Evolutionary conservation across 2,888 invertebrate species (phyloP), one percentile per base, ranked within the genome.

Genomic region (Pherbina coryleti): DNA sequence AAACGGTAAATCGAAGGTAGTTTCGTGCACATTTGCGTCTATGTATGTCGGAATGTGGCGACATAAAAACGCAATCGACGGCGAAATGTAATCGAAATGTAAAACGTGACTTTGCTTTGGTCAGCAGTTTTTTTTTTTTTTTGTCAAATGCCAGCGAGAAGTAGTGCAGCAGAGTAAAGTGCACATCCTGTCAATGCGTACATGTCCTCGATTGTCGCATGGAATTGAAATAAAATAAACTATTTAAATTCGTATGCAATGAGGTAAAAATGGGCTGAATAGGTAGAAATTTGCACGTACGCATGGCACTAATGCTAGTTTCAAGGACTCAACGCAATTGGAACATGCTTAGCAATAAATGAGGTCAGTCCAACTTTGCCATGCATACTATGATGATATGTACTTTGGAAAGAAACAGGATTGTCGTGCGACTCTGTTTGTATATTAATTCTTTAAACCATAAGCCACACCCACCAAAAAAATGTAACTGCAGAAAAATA

Each of bases 21-120:
- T 55, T 22, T 19, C 55, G n/a, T 55, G 55, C 55, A 55, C 55
- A 22, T 19, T 55, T 55, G 55, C 55, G 2, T 5, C 19, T n/a
- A 55, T 55, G 17, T 55, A 28, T 19, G 60, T 60, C 11, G 60
- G 28, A 28, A 14, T 60, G 44, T 44, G 44, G 44, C 28, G 19
- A 17, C 70, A 70, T 49, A 28, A 51, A 70, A 44, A 70, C 11
- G 70, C 72, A 72, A 72, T 72, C 60, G 72, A 60, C 57, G 31
- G n/a, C 22, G 72, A 34, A 72, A 72, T 72, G 72, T 72, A 60
- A 72, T 72, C 72, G 72, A 72, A 60, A 34, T 72, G 60, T 72
- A 57, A 57, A 60, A 72, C 72, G 72, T 72, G 72, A 72, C 72
- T 72, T 31, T 60, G 60, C 72, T 72, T 72, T 57, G 72, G 72